Conservation (phyloP, 2,113 vertebrate species). For the Oreotrochilus melanogaster region DNA sequence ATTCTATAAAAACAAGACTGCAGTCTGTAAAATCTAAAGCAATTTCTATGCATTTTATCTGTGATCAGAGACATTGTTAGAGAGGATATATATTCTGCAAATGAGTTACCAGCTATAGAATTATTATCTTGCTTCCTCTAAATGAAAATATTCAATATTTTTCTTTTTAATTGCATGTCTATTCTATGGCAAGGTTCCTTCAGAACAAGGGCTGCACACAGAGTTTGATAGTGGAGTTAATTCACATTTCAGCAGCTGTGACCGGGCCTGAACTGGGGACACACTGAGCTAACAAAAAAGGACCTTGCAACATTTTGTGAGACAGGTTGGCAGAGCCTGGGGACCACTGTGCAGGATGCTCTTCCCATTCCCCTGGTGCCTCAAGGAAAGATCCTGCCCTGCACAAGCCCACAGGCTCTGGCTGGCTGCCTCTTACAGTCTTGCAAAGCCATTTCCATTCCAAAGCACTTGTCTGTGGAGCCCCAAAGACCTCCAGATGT, state of each 20-base stretch:
- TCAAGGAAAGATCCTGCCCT: neutral
- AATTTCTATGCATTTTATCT: slow-evolving; percentile 8
- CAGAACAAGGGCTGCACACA: neutral
- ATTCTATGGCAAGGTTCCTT: neutral
- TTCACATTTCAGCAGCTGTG: neutral
- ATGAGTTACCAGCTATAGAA: neutral
- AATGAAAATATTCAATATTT: neutral
- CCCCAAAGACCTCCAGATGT: neutral
- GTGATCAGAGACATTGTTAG: neutral
- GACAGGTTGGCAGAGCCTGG: neutral
- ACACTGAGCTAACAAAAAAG: neutral
- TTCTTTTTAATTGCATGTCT: neutral
- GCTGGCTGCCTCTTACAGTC: neutral
- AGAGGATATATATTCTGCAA: neutral
- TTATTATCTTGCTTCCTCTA: neutral
- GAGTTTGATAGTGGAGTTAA: neutral
- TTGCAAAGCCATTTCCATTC: neutral
- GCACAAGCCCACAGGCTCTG: neutral
- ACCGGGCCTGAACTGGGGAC: neutral
- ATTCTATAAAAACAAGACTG: neutral
- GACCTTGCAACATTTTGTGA: neutral
- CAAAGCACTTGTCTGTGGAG: neutral
- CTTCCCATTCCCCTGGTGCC: neutral
- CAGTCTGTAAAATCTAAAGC: neutral
- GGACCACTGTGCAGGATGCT: neutral